Evolutionary conservation across 2,113 vertebrate species (phyloP).

Genomic region (Corythaeola cristata): DNA sequence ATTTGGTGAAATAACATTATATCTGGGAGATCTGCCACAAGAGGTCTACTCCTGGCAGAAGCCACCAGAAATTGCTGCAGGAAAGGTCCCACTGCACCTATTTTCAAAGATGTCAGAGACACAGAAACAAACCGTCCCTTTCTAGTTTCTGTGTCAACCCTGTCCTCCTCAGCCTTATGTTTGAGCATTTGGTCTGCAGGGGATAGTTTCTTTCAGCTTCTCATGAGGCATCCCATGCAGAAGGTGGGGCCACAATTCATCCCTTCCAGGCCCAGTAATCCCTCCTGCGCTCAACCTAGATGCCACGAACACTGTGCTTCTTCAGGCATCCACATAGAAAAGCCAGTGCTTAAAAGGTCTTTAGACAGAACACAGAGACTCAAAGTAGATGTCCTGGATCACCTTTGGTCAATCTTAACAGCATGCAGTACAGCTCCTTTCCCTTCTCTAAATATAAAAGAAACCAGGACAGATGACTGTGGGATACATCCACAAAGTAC

Average conservation of each 20-base stretch:
- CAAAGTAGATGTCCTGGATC: not conserved
- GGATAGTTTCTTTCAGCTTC: not conserved
- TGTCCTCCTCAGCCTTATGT: not conserved
- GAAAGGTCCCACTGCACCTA: not conserved
- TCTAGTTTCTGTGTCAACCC: not conserved
- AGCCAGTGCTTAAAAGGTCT: not conserved
- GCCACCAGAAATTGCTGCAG: not conserved
- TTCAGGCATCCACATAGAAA: not conserved
- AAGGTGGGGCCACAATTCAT: not conserved
- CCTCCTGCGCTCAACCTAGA: not conserved
- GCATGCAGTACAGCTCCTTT: not conserved
- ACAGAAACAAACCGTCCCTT: not conserved
- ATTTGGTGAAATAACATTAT: not conserved
- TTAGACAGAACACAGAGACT: not conserved
- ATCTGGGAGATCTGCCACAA: not conserved
- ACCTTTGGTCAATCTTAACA: not conserved
- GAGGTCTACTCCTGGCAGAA: not conserved
- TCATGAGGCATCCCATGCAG: not conserved
- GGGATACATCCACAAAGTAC: not conserved
- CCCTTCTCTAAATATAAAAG: not conserved
- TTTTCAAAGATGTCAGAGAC: not conserved
- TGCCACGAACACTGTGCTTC: not conserved
- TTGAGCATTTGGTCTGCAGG: not conserved
- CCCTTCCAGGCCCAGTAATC: not conserved
- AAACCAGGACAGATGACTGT: conserved; percentile 23